A percentile compares a stretch with the other conserved stretches of the same genome.
phyloP scores from a whole-genome alignment of 2,113 vertebrate species.

The Chlorodrepanis virens region DNA sequence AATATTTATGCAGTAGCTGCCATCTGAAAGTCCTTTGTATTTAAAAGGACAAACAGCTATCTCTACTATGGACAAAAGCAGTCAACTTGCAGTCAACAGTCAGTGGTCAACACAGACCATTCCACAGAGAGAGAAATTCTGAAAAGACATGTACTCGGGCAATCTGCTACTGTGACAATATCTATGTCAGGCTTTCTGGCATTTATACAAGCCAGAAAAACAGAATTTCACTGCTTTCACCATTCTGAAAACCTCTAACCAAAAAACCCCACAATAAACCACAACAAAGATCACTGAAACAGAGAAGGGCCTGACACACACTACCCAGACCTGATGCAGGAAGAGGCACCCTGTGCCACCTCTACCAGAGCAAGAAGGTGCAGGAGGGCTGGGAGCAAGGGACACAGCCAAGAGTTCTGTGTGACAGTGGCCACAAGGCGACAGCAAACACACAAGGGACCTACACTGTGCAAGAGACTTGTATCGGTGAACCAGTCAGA shows the following conservation, averaged over 20 bases:
- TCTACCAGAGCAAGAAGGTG: neutral
- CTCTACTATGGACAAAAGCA: neutral
- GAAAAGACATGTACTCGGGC: rapidly evolving
- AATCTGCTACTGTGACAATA: neutral
- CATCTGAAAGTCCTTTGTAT: neutral
- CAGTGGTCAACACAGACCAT: neutral
- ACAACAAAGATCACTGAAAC: neutral
- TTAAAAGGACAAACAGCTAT: neutral
- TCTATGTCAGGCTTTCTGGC: neutral
- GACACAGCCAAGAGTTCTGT: neutral
- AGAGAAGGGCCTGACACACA: neutral
- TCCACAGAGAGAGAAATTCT: neutral
- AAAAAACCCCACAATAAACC: neutral
- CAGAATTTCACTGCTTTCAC: neutral
- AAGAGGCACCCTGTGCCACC: neutral
- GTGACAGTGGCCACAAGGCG: neutral
- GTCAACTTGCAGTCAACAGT: neutral
- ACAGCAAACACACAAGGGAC: conserved; percentile 2
- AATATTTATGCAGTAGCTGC: neutral
- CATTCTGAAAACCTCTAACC: neutral
- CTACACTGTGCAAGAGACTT: rapidly evolving
- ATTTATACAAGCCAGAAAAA: neutral
- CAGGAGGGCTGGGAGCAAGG: neutral
- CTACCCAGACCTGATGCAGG: neutral
- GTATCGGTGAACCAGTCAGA: neutral